phyloP scores from a whole-genome alignment of 2,888 invertebrate genomes.

The Electrophaes corylata region DNA sequence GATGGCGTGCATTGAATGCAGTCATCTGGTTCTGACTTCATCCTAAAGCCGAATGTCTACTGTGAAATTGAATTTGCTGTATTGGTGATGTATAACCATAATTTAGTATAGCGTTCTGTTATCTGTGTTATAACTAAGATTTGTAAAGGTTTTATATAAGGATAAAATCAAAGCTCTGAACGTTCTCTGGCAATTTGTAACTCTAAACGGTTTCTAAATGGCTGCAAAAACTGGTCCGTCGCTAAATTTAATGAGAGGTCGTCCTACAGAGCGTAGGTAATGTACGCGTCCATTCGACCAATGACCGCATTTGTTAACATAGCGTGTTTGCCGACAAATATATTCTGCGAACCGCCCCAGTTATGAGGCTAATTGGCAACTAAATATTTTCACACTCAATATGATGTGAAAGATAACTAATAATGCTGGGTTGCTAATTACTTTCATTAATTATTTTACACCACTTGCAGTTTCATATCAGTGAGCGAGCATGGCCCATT shows the following conservation, averaged over 20 bases:
- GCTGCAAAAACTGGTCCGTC: conserved; percentile 9
- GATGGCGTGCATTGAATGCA: conserved; percentile 5
- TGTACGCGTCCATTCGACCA: conserved; percentile 5
- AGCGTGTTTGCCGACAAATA: conserved; percentile 7
- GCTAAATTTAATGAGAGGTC: conserved; percentile 12
- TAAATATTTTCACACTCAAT: conserved; percentile 15
- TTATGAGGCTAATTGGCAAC: conserved; percentile 14
- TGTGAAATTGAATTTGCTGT: background rate
- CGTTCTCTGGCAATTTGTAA: background rate
- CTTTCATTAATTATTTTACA: conserved; percentile 27
- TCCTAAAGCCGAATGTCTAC: background rate
- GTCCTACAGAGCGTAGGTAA: conserved; percentile 8
- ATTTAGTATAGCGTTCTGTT: no score
- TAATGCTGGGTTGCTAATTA: conserved; percentile 19
- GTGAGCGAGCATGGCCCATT: conserved; percentile 10
- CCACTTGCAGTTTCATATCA: conserved; percentile 18
- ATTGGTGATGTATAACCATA: background rate
- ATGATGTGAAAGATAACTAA: conserved; percentile 21
- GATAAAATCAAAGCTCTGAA: background rate
- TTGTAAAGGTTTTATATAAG: no score
- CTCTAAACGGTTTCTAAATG: conserved; percentile 3
- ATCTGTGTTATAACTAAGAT: no score
- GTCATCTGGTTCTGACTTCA: background rate
- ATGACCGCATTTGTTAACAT: conserved; percentile 1
- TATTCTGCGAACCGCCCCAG: conserved; percentile 7